Conservation (phyloP, 2,888 invertebrate species). For the Cordilura impudica region DNA sequence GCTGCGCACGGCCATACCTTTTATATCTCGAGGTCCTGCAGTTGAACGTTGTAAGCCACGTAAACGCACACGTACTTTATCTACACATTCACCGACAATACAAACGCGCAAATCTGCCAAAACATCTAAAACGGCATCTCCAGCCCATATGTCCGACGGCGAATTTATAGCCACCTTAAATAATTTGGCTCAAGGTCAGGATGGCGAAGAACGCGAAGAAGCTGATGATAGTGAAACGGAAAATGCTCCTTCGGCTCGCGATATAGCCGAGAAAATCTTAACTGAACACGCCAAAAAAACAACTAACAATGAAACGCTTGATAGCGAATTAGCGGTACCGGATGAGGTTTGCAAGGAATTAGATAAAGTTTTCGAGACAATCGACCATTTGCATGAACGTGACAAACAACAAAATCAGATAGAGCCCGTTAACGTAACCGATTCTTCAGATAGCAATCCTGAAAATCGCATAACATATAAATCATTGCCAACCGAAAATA, state of each 20-base stretch:
- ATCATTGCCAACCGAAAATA: constrained; percentile 24
- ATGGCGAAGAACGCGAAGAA: constrained; percentile 29
- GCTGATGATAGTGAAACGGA: constrained; percentile 67
- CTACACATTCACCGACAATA: not conserved
- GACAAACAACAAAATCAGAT: constrained; percentile 3
- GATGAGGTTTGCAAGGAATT: constrained; percentile 56
- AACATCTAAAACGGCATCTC: not conserved
- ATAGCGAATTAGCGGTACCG: constrained; percentile 60
- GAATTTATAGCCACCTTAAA: constrained; percentile 69
- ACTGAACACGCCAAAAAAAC: not conserved
- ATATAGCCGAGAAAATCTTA: constrained; percentile 73
- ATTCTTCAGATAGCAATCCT: constrained; percentile 46
- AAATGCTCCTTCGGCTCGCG: constrained; percentile 70
- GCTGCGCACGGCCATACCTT: constrained; percentile 68
- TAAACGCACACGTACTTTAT: constrained; percentile 36
- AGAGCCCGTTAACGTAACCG: constrained; percentile 49
- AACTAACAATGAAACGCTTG: not conserved
- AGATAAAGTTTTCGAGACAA: constrained; percentile 64
- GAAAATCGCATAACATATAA: constrained; percentile 22
- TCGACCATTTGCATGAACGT: constrained; percentile 61
- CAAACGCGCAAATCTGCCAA: constrained; percentile 15
- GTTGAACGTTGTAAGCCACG: constrained; percentile 69
- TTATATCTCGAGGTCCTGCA: constrained; percentile 73
- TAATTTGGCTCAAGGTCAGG: constrained; percentile 65
- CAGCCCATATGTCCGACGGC: constrained; percentile 66